Percentiles rank a stretch among this genome's conserved stretches.
phyloP scores from a whole-genome alignment of 2,113 vertebrate species.

The Cromileptes altivelis region DNA sequence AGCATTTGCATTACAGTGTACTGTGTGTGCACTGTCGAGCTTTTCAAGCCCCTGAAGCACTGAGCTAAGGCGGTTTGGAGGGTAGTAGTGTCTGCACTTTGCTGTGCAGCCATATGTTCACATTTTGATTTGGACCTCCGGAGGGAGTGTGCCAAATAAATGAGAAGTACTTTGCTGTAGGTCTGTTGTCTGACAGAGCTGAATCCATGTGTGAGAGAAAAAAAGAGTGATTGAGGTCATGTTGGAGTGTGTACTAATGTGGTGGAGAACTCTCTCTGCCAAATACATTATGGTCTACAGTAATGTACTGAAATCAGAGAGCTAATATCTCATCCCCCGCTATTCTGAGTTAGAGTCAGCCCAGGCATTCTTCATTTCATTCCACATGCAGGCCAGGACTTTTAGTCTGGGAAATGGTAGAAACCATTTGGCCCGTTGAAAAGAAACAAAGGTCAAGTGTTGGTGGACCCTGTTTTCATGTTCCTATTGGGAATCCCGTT shows the following conservation, averaged over 20 bases:
- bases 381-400: slow-evolving; percentile 37
- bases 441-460: slow-evolving; percentile 62
- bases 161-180: slow-evolving; percentile 55
- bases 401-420: slow-evolving; percentile 54
- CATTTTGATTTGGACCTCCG: slow-evolving; percentile 57
- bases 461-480: slow-evolving; percentile 35
- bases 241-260: slow-evolving; percentile 37
- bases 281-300: slow-evolving; percentile 54
- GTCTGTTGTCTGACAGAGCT: slow-evolving; percentile 56
- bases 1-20: slow-evolving; percentile 32
- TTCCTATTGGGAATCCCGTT: slow-evolving; percentile 59
- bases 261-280: slow-evolving; percentile 30
- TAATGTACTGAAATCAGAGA: slow-evolving; percentile 43
- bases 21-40: slow-evolving; percentile 30
- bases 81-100: slow-evolving; percentile 50
- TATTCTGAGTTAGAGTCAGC: slow-evolving; percentile 19
- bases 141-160: slow-evolving; percentile 46
- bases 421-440: slow-evolving; percentile 54
- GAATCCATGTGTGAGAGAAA: slow-evolving; percentile 12
- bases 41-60: slow-evolving; percentile 25
- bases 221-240: slow-evolving; percentile 60
- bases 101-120: slow-evolving; percentile 67
- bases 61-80: slow-evolving; percentile 47
- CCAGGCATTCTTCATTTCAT: slow-evolving; percentile 4
- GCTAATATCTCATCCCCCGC: slow-evolving; percentile 35